phyloP scores from a whole-genome alignment of 2,888 invertebrate genomes.

The Liopterus haemorrhoidalis region DNA sequence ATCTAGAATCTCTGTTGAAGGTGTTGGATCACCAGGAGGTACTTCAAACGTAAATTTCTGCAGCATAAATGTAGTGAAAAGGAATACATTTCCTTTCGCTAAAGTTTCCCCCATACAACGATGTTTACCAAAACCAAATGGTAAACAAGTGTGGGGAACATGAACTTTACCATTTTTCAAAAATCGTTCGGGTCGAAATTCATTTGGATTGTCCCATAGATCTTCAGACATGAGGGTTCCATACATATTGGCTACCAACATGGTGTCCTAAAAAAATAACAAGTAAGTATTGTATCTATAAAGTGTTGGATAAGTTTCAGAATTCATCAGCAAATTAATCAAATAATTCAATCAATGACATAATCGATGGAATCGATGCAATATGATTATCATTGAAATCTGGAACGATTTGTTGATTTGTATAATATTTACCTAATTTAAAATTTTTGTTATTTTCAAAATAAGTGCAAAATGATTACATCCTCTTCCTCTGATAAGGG shows the following conservation, averaged over 20 bases:
- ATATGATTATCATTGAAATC: no score
- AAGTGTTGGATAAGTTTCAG: constrained; percentile 5
- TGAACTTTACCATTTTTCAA: constrained; percentile 50
- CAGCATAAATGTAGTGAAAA: constrained; percentile 54
- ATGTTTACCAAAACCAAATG: constrained; percentile 65
- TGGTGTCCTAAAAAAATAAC: no score
- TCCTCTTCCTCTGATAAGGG: no score
- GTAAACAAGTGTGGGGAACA: constrained; percentile 48
- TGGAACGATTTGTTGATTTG: no score
- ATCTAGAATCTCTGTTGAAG: constrained; percentile 36
- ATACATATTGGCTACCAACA: constrained; percentile 54
- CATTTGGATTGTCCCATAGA: constrained; percentile 55
- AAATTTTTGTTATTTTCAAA: no score
- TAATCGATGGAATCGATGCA: no score
- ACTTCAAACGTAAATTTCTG: constrained; percentile 49
- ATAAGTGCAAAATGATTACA: no score
- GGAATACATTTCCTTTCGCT: constrained; percentile 56
- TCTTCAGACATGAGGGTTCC: constrained; percentile 56
- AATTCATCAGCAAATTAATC: no score
- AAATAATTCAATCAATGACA: no score
- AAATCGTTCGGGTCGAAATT: constrained; percentile 62
- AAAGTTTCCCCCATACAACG: constrained; percentile 60
- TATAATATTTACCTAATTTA: no score
- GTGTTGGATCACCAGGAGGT: constrained; percentile 32
- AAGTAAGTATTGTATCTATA: constrained; percentile 42